Conservation (phyloP, 2,888 invertebrate genomes). For the Alviniconcha strummeri region DNA sequence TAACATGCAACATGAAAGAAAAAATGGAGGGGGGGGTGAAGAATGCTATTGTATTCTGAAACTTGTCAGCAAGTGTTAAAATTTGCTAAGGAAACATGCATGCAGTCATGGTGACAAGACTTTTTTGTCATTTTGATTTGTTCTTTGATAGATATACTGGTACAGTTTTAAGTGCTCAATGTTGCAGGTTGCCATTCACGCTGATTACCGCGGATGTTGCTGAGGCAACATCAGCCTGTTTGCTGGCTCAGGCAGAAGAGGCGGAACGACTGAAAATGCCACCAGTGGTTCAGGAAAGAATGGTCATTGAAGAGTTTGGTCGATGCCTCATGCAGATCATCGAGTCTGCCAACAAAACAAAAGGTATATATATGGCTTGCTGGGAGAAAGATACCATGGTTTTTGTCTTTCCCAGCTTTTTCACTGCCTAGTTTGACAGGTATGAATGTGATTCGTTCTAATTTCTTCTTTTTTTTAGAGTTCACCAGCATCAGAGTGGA, state of each 20-base stretch:
- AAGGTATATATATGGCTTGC: constrained; percentile 48
- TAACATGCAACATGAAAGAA: no score
- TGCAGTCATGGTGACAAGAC: no score
- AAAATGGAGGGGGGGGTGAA: no score
- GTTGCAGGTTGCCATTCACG: constrained; percentile 85
- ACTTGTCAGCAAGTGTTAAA: no score
- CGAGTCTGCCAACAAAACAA: constrained; percentile 79
- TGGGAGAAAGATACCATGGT: no score
- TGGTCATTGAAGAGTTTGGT: constrained; percentile 95
- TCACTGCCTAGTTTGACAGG: background rate
- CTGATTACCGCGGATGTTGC: constrained; percentile 96
- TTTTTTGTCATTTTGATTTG: no score
- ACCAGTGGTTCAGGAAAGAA: constrained; percentile 80
- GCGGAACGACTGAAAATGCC: constrained; percentile 81
- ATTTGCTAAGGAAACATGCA: no score
- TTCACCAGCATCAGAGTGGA: no score
- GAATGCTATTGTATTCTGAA: no score
- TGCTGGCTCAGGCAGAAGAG: constrained; percentile 94
- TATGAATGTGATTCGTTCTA: background rate
- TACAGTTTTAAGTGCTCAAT: background rate
- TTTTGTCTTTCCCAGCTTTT: no score
- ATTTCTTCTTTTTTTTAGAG: background rate
- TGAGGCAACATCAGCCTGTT: constrained; percentile 95
- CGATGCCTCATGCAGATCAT: constrained; percentile 95
- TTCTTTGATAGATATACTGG: no score